Evolutionary conservation across 2,113 vertebrate species (phyloP).

Genomic region (Coturnix japonica): DNA sequence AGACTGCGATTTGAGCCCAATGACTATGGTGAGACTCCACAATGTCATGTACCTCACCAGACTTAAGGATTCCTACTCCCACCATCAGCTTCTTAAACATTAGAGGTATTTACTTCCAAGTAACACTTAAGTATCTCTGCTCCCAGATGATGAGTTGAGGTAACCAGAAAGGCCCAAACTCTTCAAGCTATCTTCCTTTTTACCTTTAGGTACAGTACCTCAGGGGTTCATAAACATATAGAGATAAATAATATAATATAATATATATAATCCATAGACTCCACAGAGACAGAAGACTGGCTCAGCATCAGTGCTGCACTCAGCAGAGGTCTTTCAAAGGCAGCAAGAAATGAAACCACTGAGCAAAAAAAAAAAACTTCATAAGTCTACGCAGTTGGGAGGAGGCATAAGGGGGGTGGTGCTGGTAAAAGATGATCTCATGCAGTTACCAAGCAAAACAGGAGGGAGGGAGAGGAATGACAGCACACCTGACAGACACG

Average conservation of each 20-base stretch:
- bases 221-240: background rate
- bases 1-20: background rate
- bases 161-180: background rate
- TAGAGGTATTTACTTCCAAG: background rate
- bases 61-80: background rate
- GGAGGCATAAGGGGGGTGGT: background rate
- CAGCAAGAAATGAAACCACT: background rate
- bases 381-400: background rate
- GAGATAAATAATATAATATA: too few relatives aligned
- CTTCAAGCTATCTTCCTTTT: background rate
- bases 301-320: background rate
- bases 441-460: conserved; percentile 56
- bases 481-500: conserved; percentile 57
- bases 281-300: background rate
- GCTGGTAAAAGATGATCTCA: conserved; percentile 54
- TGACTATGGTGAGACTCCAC: background rate
- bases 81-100: background rate
- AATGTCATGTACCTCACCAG: rapidly evolving
- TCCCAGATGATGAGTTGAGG: background rate
- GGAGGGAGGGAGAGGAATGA: conserved; percentile 41
- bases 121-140: background rate
- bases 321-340: background rate
- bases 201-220: background rate
- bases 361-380: background rate
- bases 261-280: too few relatives aligned